Evolutionary conservation across 2,797 vertebrate genomes (phyloP).

Genomic region (Synanceia verrucosa): DNA sequence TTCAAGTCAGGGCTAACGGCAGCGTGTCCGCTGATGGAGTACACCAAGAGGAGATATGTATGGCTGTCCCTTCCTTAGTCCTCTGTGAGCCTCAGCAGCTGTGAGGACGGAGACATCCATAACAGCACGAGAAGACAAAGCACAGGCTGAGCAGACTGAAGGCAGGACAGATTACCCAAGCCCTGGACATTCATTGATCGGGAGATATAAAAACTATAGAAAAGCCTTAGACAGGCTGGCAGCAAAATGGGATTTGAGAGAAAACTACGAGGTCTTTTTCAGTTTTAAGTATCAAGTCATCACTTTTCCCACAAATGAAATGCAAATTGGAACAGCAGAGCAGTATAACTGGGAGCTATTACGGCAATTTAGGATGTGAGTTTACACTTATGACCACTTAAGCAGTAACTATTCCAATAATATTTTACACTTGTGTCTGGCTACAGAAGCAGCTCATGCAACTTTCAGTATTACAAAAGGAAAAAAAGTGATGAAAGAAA

Average conservation of each 20-base stretch:
- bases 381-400: not conserved
- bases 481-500: too few relatives aligned
- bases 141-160: constrained; percentile 59
- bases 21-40: constrained; percentile 22
- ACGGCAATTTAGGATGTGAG: constrained; percentile 8
- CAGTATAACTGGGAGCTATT: constrained; percentile 12
- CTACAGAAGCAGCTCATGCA: not conserved
- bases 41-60: constrained; percentile 7
- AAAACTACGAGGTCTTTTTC: constrained; percentile 25
- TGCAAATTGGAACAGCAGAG: constrained; percentile 39
- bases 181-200: constrained; percentile 64
- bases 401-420: not conserved
- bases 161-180: constrained; percentile 61
- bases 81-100: constrained; percentile 38
- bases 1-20: constrained; percentile 12
- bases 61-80: constrained; percentile 23
- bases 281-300: constrained; percentile 42
- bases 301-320: constrained; percentile 45
- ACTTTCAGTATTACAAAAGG: not conserved
- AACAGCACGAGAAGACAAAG: constrained; percentile 66
- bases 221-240: constrained; percentile 42
- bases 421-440: not conserved
- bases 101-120: constrained; percentile 54
- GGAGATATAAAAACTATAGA: constrained; percentile 52
- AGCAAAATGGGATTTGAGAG: constrained; percentile 55